Evolutionary conservation across 2,888 invertebrate genomes (phyloP), one percentile per base, ranked within the genome.

Genomic region (Trachelus troglodyta): DNA sequence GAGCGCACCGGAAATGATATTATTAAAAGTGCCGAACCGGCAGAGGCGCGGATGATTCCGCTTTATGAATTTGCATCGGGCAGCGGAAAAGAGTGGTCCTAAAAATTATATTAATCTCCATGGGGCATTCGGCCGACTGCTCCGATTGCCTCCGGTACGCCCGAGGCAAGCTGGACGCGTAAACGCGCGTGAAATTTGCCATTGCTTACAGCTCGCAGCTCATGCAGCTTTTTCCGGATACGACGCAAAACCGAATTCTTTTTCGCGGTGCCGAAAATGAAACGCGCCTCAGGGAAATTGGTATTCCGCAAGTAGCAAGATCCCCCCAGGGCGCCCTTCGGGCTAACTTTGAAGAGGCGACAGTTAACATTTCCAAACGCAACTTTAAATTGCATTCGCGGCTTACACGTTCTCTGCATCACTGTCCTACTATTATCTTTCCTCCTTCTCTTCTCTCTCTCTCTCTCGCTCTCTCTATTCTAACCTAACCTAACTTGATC

Each of bases 381-480:
- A 71, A 71, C 71, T 71, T 71, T 71, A 71, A 71, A 71, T 71
- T 71, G 71, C 71, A 71, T 71, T 34, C 56, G 56, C 56, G 56
- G 71, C 15, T 71, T 34, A 71, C 56, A 56, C 23, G 56, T 56
- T 56, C 56, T 56, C 56, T 56, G 56, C 56, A 56, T 23, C 56
- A 56, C 56, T 56, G 56, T 56, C 56, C 23, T 56, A 56, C 56
- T 23, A 23, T 56, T 23, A 56, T 56, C 56, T 56, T 23, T 2
- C 56, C 23, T 56, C 23, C 23, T 56, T 56, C 23, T 23, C 23
- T 23, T 15, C 9, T 23, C 15, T 37, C 37, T 40, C 40, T 40
- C 15, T 15, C 34, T 40, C 37, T 37, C 37, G 6, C 40, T 56
- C 23, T 56, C 56, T 56, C 23, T 23, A 56, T 6, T 56, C 56